Evolutionary conservation across 2,888 invertebrate genomes (phyloP), one percentile per base, ranked within the genome.

Genomic region (Cephus nigrinus): DNA sequence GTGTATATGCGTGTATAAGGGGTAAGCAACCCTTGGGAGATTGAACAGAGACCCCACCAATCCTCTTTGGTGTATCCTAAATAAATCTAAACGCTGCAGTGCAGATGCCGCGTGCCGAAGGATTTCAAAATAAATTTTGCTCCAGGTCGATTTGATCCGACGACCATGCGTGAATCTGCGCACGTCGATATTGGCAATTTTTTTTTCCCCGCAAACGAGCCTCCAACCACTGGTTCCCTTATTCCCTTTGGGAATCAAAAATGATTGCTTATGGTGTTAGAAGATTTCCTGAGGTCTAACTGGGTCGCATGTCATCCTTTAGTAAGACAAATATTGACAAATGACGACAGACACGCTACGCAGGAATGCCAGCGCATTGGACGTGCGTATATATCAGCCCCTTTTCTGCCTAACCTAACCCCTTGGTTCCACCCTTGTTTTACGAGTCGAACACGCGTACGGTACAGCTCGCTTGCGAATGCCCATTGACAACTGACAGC

Each of bases 401-500:
- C 15, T 30, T 69, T 32, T 30, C 69, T 30, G 30, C 15, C 12
- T 32, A 69, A 15, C 40, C 69, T 0, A 69, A 12, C 69, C 69
- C 15, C 69, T 69, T 32, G 31, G 69, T 32, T 32, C 11, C 69
- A 30, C 69, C 69, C 69, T 69, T 32, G 40, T 40, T 40, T 40
- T 40, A 40, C 40, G 12, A 78, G 69, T 72, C 55, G 35, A 79
- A 82, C 82, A 84, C 81, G 81, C 80, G 80, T 77, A 77, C 68
- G 40, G 78, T 68, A 69, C 68, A 78, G 73, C 76, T 71, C 68
- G 4, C 68, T 73, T 75, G 77, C 78, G 81, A 83, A 76, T 83
- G 79, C 76, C 80, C 85, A 73, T 79, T 80, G 83, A 84, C 81
- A 84, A 82, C 79, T 80, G 80, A 80, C 84, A 85, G 85, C 84